Conservation (phyloP, 64 coral and sea anemone species). For the Actinia tenebrosa region DNA sequence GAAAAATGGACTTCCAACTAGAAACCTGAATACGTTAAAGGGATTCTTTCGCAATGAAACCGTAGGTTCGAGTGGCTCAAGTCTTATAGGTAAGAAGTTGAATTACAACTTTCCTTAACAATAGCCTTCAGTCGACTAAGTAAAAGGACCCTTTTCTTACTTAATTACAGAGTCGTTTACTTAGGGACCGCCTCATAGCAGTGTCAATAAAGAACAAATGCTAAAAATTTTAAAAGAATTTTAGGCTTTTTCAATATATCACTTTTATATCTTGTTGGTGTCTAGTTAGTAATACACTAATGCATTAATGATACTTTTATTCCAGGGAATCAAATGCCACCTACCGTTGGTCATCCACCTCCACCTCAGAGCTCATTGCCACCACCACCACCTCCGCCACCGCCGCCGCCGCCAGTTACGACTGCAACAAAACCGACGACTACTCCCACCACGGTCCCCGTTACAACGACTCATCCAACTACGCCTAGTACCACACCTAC, state of each 20-base stretch:
- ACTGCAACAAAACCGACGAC: conserved; percentile 11
- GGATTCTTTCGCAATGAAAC: conserved; percentile 15
- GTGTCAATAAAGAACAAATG: too few species aligned
- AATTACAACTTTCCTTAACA: neutral
- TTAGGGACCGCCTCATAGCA: too few species aligned
- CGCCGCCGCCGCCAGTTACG: neutral
- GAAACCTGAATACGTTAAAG: neutral
- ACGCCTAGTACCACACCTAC: conserved; percentile 1
- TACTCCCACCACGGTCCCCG: neutral
- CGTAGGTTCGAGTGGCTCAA: neutral
- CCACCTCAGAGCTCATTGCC: neutral
- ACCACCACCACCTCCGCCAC: neutral
- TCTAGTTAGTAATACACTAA: too few species aligned
- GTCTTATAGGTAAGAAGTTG: neutral
- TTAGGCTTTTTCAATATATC: too few species aligned
- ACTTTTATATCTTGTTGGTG: too few species aligned
- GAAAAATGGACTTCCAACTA: neutral
- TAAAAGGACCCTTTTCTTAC: too few species aligned
- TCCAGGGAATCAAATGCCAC: neutral
- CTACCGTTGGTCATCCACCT: neutral
- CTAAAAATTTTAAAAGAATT: too few species aligned
- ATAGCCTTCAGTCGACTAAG: too few species aligned
- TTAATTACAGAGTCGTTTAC: too few species aligned
- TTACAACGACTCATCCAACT: neutral
- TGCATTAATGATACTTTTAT: neutral